Conservation (phyloP, 2,797 vertebrate species). For the Huso huso region DNA sequence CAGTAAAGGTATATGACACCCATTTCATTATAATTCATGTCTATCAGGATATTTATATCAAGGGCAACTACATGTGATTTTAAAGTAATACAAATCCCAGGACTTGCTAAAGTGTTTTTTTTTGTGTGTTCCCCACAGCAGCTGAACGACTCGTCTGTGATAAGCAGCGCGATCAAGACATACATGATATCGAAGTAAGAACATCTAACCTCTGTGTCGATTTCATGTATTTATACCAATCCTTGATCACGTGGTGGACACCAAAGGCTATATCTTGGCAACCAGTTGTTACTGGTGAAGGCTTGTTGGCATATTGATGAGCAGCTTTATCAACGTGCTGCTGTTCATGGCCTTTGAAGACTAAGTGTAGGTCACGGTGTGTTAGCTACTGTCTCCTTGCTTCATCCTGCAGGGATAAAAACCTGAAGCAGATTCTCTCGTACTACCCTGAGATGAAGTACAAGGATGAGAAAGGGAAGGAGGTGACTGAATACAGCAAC, state of each 20-base stretch:
- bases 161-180: constrained; percentile 85
- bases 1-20: not conserved
- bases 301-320: no score
- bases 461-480: constrained; percentile 72
- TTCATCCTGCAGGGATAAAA: constrained; percentile 54
- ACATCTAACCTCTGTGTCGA: not conserved
- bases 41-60: no score
- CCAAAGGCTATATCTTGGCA: no score
- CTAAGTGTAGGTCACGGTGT: not conserved
- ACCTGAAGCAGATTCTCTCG: constrained; percentile 63
- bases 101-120: not conserved
- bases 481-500: constrained; percentile 79
- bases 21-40: no score
- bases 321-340: no score
- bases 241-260: not conserved
- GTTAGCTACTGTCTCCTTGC: not conserved
- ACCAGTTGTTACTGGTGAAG: no score
- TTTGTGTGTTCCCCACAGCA: constrained; percentile 56
- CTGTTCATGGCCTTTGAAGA: not conserved
- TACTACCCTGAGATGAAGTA: constrained; percentile 83
- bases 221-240: constrained; percentile 4
- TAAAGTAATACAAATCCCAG: no score
- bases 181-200: constrained; percentile 75
- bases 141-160: constrained; percentile 92
- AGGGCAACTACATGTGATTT: no score